Conservation (phyloP, 2,888 invertebrate species). For the Adelphocoris suturalis region DNA sequence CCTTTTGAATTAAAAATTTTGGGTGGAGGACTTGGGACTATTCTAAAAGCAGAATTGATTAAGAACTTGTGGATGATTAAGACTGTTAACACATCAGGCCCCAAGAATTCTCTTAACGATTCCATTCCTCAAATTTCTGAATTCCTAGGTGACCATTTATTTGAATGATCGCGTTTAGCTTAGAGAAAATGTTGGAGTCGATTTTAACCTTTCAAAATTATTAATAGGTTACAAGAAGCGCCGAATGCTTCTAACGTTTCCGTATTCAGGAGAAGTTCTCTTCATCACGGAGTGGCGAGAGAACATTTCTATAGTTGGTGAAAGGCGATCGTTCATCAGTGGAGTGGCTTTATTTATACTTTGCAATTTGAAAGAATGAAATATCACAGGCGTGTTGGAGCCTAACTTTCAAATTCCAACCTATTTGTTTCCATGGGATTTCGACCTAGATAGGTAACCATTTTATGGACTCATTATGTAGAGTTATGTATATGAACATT, state of each 20-base stretch:
- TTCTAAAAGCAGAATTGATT: no score
- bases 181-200: not conserved
- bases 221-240: slow-evolving; percentile 30
- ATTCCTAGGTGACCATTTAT: not conserved
- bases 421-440: not conserved
- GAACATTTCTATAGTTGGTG: slow-evolving; percentile 14
- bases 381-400: not conserved
- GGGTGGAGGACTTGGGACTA: no score
- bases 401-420: not conserved
- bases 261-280: slow-evolving; percentile 19
- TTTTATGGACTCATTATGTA: no score
- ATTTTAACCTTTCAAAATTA: slow-evolving; percentile 13
- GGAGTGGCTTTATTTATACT: not conserved
- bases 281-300: not conserved
- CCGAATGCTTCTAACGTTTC: not conserved
- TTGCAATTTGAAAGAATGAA: not conserved
- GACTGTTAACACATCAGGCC: no score
- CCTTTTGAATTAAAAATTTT: no score
- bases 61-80: no score
- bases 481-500: no score
- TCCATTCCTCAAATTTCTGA: not conserved
- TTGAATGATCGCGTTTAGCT: not conserved
- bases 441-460: no score
- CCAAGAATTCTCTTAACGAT: not conserved
- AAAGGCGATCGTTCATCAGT: not conserved